Evolutionary conservation across 2,888 invertebrate genomes (phyloP), one percentile per base, ranked within the genome.

Genomic region (Ctenicera cuprea): DNA sequence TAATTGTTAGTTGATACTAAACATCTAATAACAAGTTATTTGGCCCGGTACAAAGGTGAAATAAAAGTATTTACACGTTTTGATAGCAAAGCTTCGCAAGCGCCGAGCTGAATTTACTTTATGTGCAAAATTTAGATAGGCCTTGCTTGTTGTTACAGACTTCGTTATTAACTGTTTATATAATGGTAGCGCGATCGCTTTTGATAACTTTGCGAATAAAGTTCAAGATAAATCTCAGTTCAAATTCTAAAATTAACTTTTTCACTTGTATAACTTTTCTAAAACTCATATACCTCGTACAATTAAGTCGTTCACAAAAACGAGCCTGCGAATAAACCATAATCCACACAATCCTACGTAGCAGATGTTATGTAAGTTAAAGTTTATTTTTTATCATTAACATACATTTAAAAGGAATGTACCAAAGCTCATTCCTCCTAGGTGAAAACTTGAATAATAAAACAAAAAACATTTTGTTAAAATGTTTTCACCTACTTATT

Each of bases 61-160:
- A 48, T 48, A 48, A 48, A 11, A 48, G 7, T 11, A 11, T 48
- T 48, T 48, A 48, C 48, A 20, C 48, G 3, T 1, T 48, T 20
- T 11, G 1, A 18, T 48, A 3, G 18, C 4, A 16, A 48, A 48
- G 2, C 20, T 18, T 16, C 48, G 9, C 3, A 41, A n/a, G 41
- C 48, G 48, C 14, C 9, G 3, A 8, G 16, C 48, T 20, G 16
- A 18, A 48, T 48, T 48, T 48, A 48, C 48, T 18, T 20, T 48
- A 18, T 9, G 18, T 18, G 20, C 20, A 18, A 18, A 48, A 48
- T 48, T 33, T 20, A 48, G 18, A 48, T 22, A 3, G 11, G 7
- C 37, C 12, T 59, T 59, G 38, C 59, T 59, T 59, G 59, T 59
- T 59, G 59, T 59, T 59, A 20, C 38, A 59, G 38, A 59, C 59